These are phyloP conservation scores for Erynnis tages DNA, from an alignment of 2,888 invertebrate species.

Conservation along the genomic window DNA sequence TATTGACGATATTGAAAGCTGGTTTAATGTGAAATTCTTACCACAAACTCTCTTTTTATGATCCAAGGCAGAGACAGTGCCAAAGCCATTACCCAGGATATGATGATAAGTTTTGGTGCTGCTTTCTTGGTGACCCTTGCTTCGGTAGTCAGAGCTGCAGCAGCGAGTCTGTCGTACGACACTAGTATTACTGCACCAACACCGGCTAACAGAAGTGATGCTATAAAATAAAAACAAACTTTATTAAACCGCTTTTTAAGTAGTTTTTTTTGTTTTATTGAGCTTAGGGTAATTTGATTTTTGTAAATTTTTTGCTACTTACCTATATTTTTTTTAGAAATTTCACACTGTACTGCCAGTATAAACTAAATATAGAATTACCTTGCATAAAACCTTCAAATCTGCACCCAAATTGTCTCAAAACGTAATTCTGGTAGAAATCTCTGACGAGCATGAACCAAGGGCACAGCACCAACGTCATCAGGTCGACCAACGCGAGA, in stretches of 20 bases:
- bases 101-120: conserved; percentile 83
- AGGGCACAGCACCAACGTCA: conserved; percentile 85
- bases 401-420: conserved; percentile 88
- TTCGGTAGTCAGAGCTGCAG: conserved; percentile 87
- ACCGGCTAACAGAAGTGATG: conserved; percentile 86
- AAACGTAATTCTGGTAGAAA: conserved; percentile 89
- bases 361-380: conserved; percentile 39
- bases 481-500: conserved; percentile 86
- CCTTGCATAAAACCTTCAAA: conserved; percentile 90
- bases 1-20: too few species aligned
- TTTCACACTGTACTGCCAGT: too few species aligned
- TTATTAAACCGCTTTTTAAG: neutral
- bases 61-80: conserved; percentile 84
- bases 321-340: too few species aligned
- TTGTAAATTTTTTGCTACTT: too few species aligned
- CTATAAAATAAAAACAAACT: conserved; percentile 56
- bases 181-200: conserved; percentile 89
- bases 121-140: conserved; percentile 84
- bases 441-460: conserved; percentile 89
- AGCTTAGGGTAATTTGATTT: too few species aligned
- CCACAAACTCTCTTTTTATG: conserved; percentile 83
- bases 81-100: conserved; percentile 85
- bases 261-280: too few species aligned
- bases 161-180: conserved; percentile 91
- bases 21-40: too few species aligned